Evolutionary conservation across 92 coral and sea anemone genomes (phyloP), one percentile per base, ranked within the genome.

Genomic region (Parazoanthus swiftii): DNA sequence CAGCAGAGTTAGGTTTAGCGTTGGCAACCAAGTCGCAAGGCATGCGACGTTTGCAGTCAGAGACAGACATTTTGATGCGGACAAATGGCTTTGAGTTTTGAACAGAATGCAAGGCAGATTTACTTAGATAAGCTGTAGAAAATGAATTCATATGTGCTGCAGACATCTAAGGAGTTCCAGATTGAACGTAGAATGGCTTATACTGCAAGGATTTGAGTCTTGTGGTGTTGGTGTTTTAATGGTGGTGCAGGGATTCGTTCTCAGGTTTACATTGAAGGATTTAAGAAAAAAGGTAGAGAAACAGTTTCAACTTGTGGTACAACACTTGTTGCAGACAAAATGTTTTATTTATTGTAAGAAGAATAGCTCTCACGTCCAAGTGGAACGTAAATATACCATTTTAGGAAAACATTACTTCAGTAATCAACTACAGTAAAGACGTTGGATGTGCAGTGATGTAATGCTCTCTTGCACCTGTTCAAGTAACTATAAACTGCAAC

Each of bases 21-120:
- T 48, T 29, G 44, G 67, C 46, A 73, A 71, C 38, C 42, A 82
- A 23, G 77, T 82, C 23, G 23, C 77, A 67, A 67, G 86, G 63
- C 77, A 37, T 82, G 86, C 86, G 20, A 82, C 86, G 25, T 82
- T 82, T 66, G 77, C 86, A 65, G 76, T 66, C 58, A 82, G 76
- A 25, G 50, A 82, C 23, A 65, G 25, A 67, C 23, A 43, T 8
- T 82, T 82, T 23, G 81, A 77, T 77, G 36, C 74, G 8, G 74
- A 59, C n/a, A 23, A 79, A 50, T 79, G 82, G 82, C 66, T 51
- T 46, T 81, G 26, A 81, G 6, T 38, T 29, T 1, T 15, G 80
- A 63, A 63, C 26, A 63, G 25, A 21, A 21, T 63, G 70, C 26
- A 72, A 29, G n/a, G 6, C 21, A 13, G 11, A 14, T 13, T 7